Percentiles rank a stretch among this genome's conserved stretches.
These are phyloP conservation scores for Scaptomyza polygonia DNA, from an alignment of 2,888 invertebrate species.

Conservation along the genomic window DNA sequence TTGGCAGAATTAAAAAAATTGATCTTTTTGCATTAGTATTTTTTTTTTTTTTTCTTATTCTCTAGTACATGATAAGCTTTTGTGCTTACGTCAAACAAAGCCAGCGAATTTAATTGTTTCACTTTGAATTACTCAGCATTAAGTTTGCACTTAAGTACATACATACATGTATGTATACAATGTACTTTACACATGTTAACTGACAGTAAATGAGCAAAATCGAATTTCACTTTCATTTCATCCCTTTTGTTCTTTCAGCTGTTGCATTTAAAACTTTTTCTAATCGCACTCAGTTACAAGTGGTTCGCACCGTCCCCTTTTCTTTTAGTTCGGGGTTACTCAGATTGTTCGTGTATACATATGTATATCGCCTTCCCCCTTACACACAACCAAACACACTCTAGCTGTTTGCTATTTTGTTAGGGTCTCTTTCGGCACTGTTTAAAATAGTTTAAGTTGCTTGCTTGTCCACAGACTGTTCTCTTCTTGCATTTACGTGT, in stretches of 20 bases:
- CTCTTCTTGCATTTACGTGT: slow-evolving; percentile 50
- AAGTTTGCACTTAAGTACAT: slow-evolving; percentile 3
- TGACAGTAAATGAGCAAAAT: slow-evolving; percentile 24
- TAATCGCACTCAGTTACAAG: slow-evolving; percentile 38
- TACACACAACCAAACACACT: slow-evolving; percentile 1
- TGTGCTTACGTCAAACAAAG: slow-evolving; percentile 7
- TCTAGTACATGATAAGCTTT: slow-evolving; percentile 25
- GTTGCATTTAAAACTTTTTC: slow-evolving; percentile 26
- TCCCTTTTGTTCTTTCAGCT: not conserved
- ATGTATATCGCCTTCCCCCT: slow-evolving; percentile 15
- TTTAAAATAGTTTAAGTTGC: slow-evolving; percentile 54
- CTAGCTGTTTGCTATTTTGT: slow-evolving; percentile 8
- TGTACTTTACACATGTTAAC: not conserved
- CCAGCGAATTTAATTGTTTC: slow-evolving; percentile 9
- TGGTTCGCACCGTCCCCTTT: not conserved
- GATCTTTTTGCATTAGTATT: not conserved
- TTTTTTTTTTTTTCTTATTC: slow-evolving; percentile 1
- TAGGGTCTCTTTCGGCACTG: slow-evolving; percentile 48
- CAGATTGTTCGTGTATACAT: slow-evolving; percentile 21
- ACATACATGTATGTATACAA: slow-evolving; percentile 4
- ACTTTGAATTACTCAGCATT: slow-evolving; percentile 21
- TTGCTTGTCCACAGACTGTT: slow-evolving; percentile 35
- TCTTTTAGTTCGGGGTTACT: slow-evolving; percentile 9
- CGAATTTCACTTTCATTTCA: slow-evolving; percentile 52
- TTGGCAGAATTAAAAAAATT: slow-evolving; percentile 11